Percentiles rank a stretch among this genome's conserved stretches.
Conservation (phyloP, 2,113 vertebrate species). For the Eudyptes chrysolophus region DNA sequence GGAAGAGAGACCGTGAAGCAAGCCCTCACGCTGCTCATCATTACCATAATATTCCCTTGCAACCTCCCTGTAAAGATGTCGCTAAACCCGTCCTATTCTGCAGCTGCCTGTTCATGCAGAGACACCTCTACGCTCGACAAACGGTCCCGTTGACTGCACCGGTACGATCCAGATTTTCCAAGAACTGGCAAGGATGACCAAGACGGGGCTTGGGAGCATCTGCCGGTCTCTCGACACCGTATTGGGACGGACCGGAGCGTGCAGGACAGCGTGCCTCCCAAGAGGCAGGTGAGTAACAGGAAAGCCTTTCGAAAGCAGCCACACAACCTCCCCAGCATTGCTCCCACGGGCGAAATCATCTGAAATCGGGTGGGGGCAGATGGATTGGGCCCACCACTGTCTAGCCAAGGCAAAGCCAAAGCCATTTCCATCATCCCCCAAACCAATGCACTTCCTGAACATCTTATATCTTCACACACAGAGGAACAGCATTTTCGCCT, state of each 20-base stretch:
- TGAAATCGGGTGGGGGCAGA: fast-evolving
- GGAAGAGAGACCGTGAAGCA: background rate
- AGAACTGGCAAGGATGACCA: background rate
- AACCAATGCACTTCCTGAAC: background rate
- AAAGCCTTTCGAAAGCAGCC: background rate
- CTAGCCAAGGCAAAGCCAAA: background rate
- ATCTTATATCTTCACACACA: background rate
- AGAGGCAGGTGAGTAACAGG: background rate
- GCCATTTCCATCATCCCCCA: background rate
- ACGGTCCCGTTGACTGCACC: background rate
- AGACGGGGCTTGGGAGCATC: background rate
- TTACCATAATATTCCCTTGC: background rate
- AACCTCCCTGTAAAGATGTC: background rate
- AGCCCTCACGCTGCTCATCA: background rate
- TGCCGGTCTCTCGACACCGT: background rate
- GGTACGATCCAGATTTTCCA: background rate
- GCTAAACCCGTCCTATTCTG: background rate
- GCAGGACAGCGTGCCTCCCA: background rate
- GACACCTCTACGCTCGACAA: background rate
- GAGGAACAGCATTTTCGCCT: background rate
- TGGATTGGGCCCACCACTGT: background rate
- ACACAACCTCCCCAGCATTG: background rate
- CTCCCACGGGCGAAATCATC: background rate
- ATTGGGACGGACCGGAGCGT: fast-evolving
- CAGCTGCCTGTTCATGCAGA: background rate